Conservation (phyloP, 1,140 invertebrate species). For the Drosophila suzukii region DNA sequence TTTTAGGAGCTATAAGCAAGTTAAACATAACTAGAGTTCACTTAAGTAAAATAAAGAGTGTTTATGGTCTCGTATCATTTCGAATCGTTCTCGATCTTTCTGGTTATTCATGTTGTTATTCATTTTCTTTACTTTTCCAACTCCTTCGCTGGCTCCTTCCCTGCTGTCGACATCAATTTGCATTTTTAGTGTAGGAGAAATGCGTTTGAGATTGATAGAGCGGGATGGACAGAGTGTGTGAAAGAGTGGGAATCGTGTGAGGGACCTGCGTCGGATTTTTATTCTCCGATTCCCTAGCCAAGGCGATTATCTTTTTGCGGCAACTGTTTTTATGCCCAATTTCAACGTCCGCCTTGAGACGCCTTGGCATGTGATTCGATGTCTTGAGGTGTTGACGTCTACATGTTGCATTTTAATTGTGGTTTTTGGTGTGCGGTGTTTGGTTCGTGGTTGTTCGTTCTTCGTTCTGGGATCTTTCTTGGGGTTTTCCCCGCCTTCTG, state of each 20-base stretch:
- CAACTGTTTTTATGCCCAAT: slow-evolving; percentile 78
- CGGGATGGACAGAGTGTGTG: slow-evolving; percentile 4
- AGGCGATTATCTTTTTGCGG: slow-evolving; percentile 76
- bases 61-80: neutral
- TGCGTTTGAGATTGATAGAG: slow-evolving; percentile 74
- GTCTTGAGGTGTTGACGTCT: slow-evolving; percentile 72
- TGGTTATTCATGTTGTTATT: slow-evolving; percentile 43
- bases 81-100: neutral
- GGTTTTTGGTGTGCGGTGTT: slow-evolving; percentile 46
- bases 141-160: slow-evolving; percentile 10
- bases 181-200: slow-evolving; percentile 72
- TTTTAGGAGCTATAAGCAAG: too few species aligned
- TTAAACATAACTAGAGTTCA: neutral
- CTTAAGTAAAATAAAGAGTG: neutral
- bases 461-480: slow-evolving; percentile 15
- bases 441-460: neutral
- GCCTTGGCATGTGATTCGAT: slow-evolving; percentile 73
- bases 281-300: slow-evolving; percentile 40
- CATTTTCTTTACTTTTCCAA: slow-evolving; percentile 17
- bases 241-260: slow-evolving; percentile 18
- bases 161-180: slow-evolving; percentile 63
- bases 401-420: slow-evolving; percentile 82
- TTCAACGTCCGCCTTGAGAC: slow-evolving; percentile 79
- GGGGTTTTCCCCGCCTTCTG: slow-evolving; percentile 9
- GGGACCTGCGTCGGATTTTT: slow-evolving; percentile 29